Base-by-base conservation (phyloP, 2,888 invertebrate genomes). In the Mythimna ferrago region DNA sequence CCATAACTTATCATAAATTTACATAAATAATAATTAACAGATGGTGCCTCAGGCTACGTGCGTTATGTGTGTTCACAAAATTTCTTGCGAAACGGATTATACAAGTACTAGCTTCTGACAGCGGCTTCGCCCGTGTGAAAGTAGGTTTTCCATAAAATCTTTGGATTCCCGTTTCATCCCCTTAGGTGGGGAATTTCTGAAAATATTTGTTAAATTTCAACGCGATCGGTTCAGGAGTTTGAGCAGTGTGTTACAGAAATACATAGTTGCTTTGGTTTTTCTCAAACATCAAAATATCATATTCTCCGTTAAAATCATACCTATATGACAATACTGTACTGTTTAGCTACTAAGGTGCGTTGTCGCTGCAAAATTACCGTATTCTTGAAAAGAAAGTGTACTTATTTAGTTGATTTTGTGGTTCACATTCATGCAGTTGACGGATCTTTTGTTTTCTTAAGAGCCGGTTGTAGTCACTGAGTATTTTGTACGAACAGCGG, bases 11-110 rank as follows among this genome's bases (percentile, higher is more conserved):
- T 82, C 78, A 81, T 87, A 80, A 85, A 88, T 90, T 91, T 89
- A 81, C 89, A 92, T 90, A 91, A 87, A 76, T 79, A 84, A 86
- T 87, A 88, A 89, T 88, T 86, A 89, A 86, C 81, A 83, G 81
- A 82, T 76, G 58, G 81, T 6, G 76, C 82, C 79, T 70, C 73
- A 19, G 70, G 82, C 82, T 71, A 66, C 70, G 81, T 79, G 73
- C 80, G 66, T 71, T 85, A 85, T 76, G 83, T 35, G 62, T 67
- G 69, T 73, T 88, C 82, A 87, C 85, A 76, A 87, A 87, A 88
- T 84, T 81, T 78, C 81, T 89, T 89, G 84, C 85, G 86, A 82
- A 89, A 89, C 83, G 60, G 70, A 81, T 89, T 88, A 86, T 81
- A 85, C 83, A 87, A 88, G 74, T 76, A 19, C 48, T 48, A 48